These are phyloP conservation scores for Fratercula arctica DNA, from an alignment of 2,797 vertebrate species.

Conservation along the genomic window DNA sequence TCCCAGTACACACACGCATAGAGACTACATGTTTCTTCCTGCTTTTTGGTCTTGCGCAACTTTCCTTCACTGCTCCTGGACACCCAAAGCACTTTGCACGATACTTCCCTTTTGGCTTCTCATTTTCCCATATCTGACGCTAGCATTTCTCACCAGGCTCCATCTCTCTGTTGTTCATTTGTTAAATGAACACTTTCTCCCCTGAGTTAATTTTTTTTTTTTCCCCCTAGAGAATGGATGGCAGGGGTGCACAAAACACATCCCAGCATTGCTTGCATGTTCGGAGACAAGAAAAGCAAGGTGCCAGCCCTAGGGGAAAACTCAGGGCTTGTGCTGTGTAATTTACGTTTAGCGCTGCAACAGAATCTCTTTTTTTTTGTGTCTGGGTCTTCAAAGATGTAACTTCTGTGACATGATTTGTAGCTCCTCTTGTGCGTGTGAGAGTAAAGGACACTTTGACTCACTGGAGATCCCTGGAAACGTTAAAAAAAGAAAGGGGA, in stretches of 20 bases:
- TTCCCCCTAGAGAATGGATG: not conserved
- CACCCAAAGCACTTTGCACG: not conserved
- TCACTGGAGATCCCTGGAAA: slow-evolving; percentile 38
- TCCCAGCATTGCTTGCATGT: slow-evolving; percentile 46
- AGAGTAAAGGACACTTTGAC: slow-evolving; percentile 27
- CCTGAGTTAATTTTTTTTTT: not conserved
- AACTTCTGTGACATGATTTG: slow-evolving; percentile 35
- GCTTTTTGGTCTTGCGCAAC: slow-evolving; percentile 44
- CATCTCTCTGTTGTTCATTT: not conserved
- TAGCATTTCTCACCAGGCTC: not conserved
- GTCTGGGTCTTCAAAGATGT: slow-evolving; percentile 54
- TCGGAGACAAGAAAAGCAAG: slow-evolving; percentile 63
- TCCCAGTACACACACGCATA: not conserved
- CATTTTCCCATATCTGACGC: not conserved
- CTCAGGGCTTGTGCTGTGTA: slow-evolving; percentile 39
- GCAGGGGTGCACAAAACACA: slow-evolving; percentile 14
- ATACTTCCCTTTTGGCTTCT: slow-evolving; percentile 21
- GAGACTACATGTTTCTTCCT: slow-evolving; percentile 5
- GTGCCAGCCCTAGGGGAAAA: slow-evolving; percentile 52
- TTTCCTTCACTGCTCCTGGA: not conserved
- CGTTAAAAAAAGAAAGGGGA: not conserved
- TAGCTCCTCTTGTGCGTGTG: not conserved
- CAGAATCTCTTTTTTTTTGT: slow-evolving; percentile 39
- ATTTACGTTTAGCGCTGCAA: slow-evolving; percentile 45
- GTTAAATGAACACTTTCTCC: not conserved